These are phyloP conservation scores for Colletes collaris DNA, from an alignment of 2,888 invertebrate genomes.

Conservation along the genomic window DNA sequence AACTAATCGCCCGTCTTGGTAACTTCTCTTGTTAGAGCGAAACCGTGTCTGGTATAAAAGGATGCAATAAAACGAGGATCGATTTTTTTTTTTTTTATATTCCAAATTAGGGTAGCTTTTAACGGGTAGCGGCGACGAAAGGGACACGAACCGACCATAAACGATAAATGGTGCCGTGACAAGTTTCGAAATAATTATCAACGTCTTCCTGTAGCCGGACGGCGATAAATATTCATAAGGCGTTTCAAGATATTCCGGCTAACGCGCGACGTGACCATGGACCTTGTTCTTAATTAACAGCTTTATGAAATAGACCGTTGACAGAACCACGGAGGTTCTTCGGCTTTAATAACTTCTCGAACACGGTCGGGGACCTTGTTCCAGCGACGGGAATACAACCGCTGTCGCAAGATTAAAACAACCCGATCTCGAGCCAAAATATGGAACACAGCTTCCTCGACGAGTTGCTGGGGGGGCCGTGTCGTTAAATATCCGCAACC, in stretches of 20 bases:
- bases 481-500: too few species aligned
- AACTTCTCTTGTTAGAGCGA: too few species aligned
- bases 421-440: too few species aligned
- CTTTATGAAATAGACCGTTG: conserved; percentile 59
- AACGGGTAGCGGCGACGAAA: neutral
- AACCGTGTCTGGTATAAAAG: too few species aligned
- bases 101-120: neutral
- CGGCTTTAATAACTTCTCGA: conserved; percentile 33
- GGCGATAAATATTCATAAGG: conserved; percentile 66
- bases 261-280: conserved; percentile 60
- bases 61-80: too few species aligned
- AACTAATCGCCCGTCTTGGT: too few species aligned
- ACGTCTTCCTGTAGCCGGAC: conserved; percentile 34
- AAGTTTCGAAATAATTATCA: conserved; percentile 62
- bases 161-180: conserved; percentile 46
- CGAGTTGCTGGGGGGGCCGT: too few species aligned
- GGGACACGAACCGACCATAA: conserved; percentile 33
- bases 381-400: conserved; percentile 8
- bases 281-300: conserved; percentile 68
- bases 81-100: too few species aligned
- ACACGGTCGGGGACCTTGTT: conserved; percentile 12
- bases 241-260: conserved; percentile 64
- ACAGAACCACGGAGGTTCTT: conserved; percentile 47
- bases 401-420: too few species aligned
- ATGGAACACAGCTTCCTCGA: too few species aligned